phyloP scores from a whole-genome alignment of 2,797 vertebrate genomes.

The Adelosebastes latens region DNA sequence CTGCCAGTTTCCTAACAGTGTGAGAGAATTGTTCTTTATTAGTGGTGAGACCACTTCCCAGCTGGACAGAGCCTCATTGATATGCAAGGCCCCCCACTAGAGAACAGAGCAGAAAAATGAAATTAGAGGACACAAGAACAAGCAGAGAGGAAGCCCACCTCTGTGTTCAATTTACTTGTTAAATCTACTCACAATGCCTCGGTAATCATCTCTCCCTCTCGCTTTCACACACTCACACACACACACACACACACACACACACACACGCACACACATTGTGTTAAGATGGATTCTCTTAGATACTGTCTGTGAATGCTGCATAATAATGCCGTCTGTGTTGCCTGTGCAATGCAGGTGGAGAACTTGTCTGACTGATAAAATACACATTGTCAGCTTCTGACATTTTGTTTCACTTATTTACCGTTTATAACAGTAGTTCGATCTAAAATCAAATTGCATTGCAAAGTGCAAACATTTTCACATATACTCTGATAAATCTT shows the following conservation, averaged over 20 bases:
- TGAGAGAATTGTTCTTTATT: slow-evolving; percentile 27
- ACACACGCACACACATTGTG: not conserved
- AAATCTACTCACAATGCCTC: slow-evolving; percentile 35
- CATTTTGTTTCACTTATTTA: not conserved
- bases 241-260: not conserved
- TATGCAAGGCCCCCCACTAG: slow-evolving; percentile 17
- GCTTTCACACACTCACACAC: not conserved
- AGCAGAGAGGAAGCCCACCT: slow-evolving; percentile 28
- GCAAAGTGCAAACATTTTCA: not conserved
- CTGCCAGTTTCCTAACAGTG: not conserved
- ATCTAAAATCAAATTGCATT: not conserved
- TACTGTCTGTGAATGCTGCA: slow-evolving; percentile 19
- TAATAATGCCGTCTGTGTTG: slow-evolving; percentile 23
- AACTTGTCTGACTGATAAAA: slow-evolving; percentile 20
- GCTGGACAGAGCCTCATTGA: slow-evolving; percentile 27
- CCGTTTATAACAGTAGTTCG: not conserved
- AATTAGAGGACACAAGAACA: slow-evolving; percentile 53
- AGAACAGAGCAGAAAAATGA: slow-evolving; percentile 34
- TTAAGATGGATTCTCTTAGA: slow-evolving; percentile 26
- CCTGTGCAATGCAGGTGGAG: slow-evolving; percentile 8
- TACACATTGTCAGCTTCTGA: not conserved
- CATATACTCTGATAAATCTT: not conserved
- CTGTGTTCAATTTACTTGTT: slow-evolving; percentile 57
- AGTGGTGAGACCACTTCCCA: slow-evolving; percentile 29
- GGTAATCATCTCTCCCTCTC: slow-evolving; percentile 26